phyloP scores from a whole-genome alignment of 2,888 invertebrate species.

The Blastobasis adustella region DNA sequence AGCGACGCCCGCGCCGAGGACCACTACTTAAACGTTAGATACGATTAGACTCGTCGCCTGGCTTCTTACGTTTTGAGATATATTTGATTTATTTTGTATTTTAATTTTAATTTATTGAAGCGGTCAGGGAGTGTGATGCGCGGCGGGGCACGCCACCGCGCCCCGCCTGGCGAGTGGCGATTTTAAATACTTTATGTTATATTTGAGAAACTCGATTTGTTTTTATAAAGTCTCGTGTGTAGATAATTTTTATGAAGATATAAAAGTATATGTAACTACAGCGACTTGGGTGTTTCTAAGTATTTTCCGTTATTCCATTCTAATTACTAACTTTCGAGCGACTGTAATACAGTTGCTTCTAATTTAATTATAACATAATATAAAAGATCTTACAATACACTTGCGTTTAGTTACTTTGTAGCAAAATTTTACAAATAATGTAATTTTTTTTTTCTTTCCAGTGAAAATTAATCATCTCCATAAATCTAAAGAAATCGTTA shows the following conservation, averaged over 20 bases:
- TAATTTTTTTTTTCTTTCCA: too few species aligned
- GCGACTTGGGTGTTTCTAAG: constrained; percentile 48
- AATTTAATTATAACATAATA: constrained; percentile 4
- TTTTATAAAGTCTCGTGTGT: constrained; percentile 70
- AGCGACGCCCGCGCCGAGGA: constrained; percentile 9
- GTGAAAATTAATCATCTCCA: too few species aligned
- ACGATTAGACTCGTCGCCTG: constrained; percentile 7
- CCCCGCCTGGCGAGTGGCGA: constrained; percentile 21
- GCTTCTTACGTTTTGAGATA: constrained; percentile 5
- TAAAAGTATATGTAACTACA: constrained; percentile 69
- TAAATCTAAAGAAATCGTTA: too few species aligned
- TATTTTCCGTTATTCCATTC: constrained; percentile 19
- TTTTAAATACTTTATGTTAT: constrained; percentile 38
- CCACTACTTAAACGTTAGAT: constrained; percentile 9
- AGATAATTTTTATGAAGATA: constrained; percentile 72
- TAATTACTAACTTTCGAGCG: constrained; percentile 8
- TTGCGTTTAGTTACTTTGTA: constrained; percentile 1
- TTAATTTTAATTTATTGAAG: constrained; percentile 35
- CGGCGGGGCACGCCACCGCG: constrained; percentile 17
- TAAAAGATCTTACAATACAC: background rate
- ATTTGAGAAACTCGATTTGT: constrained; percentile 62
- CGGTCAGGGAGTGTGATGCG: constrained; percentile 3
- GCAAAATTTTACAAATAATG: too few species aligned
- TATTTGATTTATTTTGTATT: constrained; percentile 23
- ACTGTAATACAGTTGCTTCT: constrained; percentile 8